Conservation (phyloP, 2,113 vertebrate genomes). For the Periophthalmus modestus region DNA sequence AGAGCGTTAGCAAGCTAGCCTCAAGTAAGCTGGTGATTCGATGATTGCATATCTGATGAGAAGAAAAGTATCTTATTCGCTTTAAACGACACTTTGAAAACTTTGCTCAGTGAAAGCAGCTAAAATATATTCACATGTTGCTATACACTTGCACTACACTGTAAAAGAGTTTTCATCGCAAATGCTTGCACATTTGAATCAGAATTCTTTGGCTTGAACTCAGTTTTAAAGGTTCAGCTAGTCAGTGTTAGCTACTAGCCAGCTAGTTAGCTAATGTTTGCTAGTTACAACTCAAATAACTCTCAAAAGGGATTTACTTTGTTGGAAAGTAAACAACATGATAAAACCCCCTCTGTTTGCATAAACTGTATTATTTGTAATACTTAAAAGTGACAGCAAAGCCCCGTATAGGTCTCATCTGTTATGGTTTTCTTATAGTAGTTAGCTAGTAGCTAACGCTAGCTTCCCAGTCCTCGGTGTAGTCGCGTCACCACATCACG, state of each 20-base stretch:
- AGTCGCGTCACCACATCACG: slow-evolving; percentile 74
- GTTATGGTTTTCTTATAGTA: slow-evolving; percentile 30
- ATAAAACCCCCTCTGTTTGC: neutral
- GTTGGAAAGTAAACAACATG: slow-evolving; percentile 35
- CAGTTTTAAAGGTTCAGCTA: slow-evolving; percentile 46
- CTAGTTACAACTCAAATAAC: slow-evolving; percentile 43
- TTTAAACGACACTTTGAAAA: slow-evolving; percentile 5
- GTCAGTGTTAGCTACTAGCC: slow-evolving; percentile 60
- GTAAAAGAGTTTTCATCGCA: slow-evolving; percentile 34
- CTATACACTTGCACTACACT: slow-evolving; percentile 33
- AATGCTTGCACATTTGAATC: slow-evolving; percentile 49
- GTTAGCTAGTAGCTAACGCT: slow-evolving; percentile 58
- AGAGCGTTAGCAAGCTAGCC: slow-evolving; percentile 55
- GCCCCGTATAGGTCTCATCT: slow-evolving; percentile 2
- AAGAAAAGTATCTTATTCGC: slow-evolving; percentile 36
- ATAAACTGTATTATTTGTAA: neutral
- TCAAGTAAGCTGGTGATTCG: slow-evolving; percentile 46
- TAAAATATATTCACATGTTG: neutral
- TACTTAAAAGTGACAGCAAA: slow-evolving; percentile 1
- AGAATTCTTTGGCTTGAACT: slow-evolving; percentile 58
- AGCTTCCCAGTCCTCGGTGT: slow-evolving; percentile 51
- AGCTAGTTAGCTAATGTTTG: slow-evolving; percentile 63
- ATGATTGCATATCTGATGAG: slow-evolving; percentile 51
- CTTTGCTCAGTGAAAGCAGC: neutral
- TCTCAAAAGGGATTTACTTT: neutral